Evolutionary conservation across 2,113 vertebrate genomes (phyloP), one percentile per base, ranked within the genome.

Genomic region (Ceyx cyanopectus): DNA sequence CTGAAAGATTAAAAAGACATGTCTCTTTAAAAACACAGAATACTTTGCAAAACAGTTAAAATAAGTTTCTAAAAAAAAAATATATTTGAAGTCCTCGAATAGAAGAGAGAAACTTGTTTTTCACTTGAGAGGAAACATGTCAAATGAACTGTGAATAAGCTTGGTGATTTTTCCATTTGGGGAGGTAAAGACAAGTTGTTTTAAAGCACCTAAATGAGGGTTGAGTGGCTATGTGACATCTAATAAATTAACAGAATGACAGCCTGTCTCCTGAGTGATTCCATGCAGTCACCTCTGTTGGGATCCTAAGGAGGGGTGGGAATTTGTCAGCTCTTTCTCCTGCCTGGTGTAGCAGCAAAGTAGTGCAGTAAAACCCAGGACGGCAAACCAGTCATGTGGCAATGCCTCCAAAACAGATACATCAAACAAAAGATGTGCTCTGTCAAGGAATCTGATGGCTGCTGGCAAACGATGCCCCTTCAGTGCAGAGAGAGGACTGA

Each of bases 211-310:
- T 79, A 92, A 89, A 89, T 78, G 75, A 77, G 51, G 46, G 60
- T 74, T 80, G 75, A 80, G 19, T 87, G 30, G 14, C 62, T 85
- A 66, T 69, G 58, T 76, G 80, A 57, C 51, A 60, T 69, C 70
- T 73, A 85, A 85, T 89, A 93, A 89, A 92, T 94, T 89, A 77
- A 73, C 87, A 27, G 60, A 3, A 5, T 82, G 87, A 68, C 32
- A 60, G 21, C 13, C 84, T 82, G 30, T 70, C 67, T 92, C 75
- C 46, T 48, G 60, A 73, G 48, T 63, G 67, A 89, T 85, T 72
- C 23, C 37, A 69, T 43, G 24, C 29, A 53, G n/a, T 81, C 34
- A 77, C 43, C 63, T 18, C 24, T 51, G 5, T 56, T 67, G 54
- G 60, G 30, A 78, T 78, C 24, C 60, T 66, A 20, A 14, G 8